phyloP scores from a whole-genome alignment of 30 jellyfish, hydroid and myxozoan genomes.

The Chironex yamaguchii region DNA sequence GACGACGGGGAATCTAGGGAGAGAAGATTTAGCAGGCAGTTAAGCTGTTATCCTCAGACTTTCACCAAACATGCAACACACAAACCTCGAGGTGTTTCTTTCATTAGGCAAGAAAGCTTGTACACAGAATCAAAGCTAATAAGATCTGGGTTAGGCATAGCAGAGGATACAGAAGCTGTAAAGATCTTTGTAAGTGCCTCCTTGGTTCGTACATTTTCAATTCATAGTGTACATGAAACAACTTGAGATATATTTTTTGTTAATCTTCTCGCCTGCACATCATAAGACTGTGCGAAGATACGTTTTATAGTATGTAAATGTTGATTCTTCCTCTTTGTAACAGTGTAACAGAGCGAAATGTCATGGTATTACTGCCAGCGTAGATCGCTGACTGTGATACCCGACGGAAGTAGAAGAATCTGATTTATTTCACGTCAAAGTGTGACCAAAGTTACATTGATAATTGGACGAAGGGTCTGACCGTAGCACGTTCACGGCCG shows the following conservation, averaged over 20 bases:
- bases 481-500: too few relatives aligned
- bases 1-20: conserved; percentile 48
- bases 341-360: too few relatives aligned
- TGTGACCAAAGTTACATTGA: too few relatives aligned
- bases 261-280: background rate
- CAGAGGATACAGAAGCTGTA: conserved; percentile 56
- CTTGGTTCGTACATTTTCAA: too few relatives aligned
- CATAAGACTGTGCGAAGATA: too few relatives aligned
- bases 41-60: conserved; percentile 15
- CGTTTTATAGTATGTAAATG: too few relatives aligned
- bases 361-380: too few relatives aligned
- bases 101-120: background rate
- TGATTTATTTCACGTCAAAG: too few relatives aligned
- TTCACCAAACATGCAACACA: background rate
- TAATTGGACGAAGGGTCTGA: too few relatives aligned
- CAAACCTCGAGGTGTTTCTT: background rate
- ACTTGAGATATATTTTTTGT: background rate
- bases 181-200: conserved; percentile 63
- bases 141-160: conserved; percentile 68
- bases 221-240: background rate
- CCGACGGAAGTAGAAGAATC: too few relatives aligned
- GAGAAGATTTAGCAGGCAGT: conserved; percentile 87
- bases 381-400: too few relatives aligned
- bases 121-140: conserved; percentile 32
- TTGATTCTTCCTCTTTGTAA: too few relatives aligned